Evolutionary conservation across 2,888 invertebrate species (phyloP), one percentile per base, ranked within the genome.

Genomic region (Dichetophora obliterata): DNA sequence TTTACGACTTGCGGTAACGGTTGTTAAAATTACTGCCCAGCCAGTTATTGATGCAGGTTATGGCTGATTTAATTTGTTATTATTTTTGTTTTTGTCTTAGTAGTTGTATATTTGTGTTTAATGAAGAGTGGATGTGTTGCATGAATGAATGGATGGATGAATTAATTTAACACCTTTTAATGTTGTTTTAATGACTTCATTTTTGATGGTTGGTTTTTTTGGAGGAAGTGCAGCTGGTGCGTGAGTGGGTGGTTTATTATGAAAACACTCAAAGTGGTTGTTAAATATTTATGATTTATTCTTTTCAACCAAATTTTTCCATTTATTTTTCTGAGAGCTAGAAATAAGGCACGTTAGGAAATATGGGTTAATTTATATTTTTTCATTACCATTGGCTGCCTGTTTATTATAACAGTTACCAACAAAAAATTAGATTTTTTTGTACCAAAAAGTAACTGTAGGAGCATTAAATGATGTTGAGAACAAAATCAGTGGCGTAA

Each of bases 171-270:
- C 68, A 68, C 50, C 68, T 68, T 50, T 22, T 68, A 68, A 68
- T 68, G 68, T 16, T 48, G 50, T 68, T 68, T 68, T 68, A 68
- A 68, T 68, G 68, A 50, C 68, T 68, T 68, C 27, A 68, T 68
- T 31, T 65, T 34, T 31, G 54, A 54, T 54, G 54, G 2, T 1
- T n/a, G n/a, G n/a, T 31, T 31, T 31, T 54, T 19, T 19, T 54
- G n/a, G 1, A 54, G n/a, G 54, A 54, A 54, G 54, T 54, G 19
- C 6, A 3, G n/a, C 54, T 19, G 1, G 54, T 16, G 8, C 14
- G 34, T 65, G 8, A 14, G 14, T 63, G 16, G 34, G 63, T 65
- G 63, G 16, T 65, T 19, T 65, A 34, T 31, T 34, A 54, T 54
- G 54, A 22, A 19, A 4, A 31, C n/a, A 22, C 19, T 6, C 8